Base-by-base conservation (phyloP, 1,140 invertebrate species). In the Caenorhabditis latens region DNA sequence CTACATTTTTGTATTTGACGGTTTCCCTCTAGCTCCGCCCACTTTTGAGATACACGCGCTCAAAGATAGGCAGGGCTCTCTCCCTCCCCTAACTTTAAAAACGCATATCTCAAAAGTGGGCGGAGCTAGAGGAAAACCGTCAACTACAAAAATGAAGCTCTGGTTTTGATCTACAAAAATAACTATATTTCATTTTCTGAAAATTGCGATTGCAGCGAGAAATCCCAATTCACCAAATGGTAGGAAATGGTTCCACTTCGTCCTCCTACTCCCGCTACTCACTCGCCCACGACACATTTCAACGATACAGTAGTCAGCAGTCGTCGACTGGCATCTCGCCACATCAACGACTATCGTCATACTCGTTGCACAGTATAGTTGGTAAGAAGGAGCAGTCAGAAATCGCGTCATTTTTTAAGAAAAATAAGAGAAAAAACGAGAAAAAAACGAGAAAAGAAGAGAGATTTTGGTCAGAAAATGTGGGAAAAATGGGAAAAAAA, bases 331-430 rank as follows among this genome's bases (percentile, higher is more conserved):
- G 71, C 9, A 79, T 79, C 1, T 79, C 71, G 5, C 71, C 71
- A 19, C 71, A 79, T 24, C 71, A 79, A 14, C n/a, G 71, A 79
- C 21, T 79, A 21, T 79, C 71, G 4, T 79, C 71, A 13, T 79
- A 79, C 53, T 79, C 71, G 21, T 79, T 79, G 46, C 71, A 79
- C 40, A 79, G 71, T 42, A 79, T 79, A 50, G 46, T 79, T 79
- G 71, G 71, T 79, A 79, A 79, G 71, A 79, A 32, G 21, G 42
- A 58, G 14, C 5, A 50, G 50, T 16, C n/a, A 61, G 58, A 61
- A 16, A 65, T 40, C 8, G 43, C n/a, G n/a, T 65, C 16, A 53
- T 32, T 32, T 32, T 32, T 32, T 32, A 2, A 2, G 2, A 32
- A 32, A 32, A 32, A 32, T 32, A 1, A 2, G 32, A 32, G n/a